Percentiles rank a stretch among this genome's conserved stretches.
Conservation (phyloP, 2,797 vertebrate species). For the Crax fasciolata region DNA sequence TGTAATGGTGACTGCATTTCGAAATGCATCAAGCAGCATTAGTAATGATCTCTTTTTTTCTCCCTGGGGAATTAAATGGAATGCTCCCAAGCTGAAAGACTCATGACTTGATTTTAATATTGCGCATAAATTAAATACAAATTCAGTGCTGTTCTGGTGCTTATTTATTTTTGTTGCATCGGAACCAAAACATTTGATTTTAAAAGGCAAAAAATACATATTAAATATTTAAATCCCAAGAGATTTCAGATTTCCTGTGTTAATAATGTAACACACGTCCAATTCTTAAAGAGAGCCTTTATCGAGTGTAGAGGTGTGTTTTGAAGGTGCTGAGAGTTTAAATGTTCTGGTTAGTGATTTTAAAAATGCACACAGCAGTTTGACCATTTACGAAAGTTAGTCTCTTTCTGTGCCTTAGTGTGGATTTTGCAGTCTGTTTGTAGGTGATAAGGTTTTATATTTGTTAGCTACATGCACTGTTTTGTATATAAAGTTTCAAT, state of each 20-base stretch:
- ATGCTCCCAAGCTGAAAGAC: neutral
- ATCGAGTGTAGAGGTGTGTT: neutral
- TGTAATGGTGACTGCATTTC: neutral
- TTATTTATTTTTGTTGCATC: neutral
- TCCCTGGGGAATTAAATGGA: neutral
- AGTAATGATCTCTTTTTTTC: neutral
- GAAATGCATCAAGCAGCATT: neutral
- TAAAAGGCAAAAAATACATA: neutral
- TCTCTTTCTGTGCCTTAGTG: slow-evolving; percentile 2
- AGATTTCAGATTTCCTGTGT: neutral
- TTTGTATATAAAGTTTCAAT: slow-evolving; percentile 14
- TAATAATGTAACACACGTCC: neutral
- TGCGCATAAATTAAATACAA: neutral
- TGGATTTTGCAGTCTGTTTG: slow-evolving; percentile 7
- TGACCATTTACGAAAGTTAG: neutral
- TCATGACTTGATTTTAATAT: neutral
- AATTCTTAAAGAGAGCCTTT: neutral
- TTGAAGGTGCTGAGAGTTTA: neutral
- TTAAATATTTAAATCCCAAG: neutral
- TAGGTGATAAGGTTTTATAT: slow-evolving; percentile 31
- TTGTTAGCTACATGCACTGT: neutral
- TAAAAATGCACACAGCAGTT: neutral
- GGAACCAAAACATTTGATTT: neutral
- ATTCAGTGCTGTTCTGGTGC: neutral
- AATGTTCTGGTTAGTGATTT: slow-evolving; percentile 5